Evolutionary conservation across 2,113 vertebrate genomes (phyloP).

Genomic region (Vombatus ursinus): DNA sequence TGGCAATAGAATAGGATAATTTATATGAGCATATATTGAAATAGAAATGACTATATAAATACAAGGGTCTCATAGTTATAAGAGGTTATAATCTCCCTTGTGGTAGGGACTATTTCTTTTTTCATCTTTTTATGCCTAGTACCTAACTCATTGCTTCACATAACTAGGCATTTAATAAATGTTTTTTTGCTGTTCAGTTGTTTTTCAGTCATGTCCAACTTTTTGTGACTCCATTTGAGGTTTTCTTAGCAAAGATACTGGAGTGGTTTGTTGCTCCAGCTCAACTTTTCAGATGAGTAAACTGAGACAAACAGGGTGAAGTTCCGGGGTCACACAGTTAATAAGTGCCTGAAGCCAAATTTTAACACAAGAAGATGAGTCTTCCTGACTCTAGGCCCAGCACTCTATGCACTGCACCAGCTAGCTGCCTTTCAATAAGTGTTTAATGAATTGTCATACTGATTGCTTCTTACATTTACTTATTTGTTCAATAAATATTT

Average conservation of each 20-base stretch:
- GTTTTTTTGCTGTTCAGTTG: background rate
- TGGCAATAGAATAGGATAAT: background rate
- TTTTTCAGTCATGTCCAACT: background rate
- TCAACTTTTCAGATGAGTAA: background rate
- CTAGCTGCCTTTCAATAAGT: background rate
- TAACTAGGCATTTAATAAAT: background rate
- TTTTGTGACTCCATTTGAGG: background rate
- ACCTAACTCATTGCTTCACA: background rate
- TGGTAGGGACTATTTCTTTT: background rate
- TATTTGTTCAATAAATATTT: background rate
- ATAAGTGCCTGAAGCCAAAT: background rate
- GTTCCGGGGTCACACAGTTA: background rate
- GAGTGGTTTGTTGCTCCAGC: background rate
- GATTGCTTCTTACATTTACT: background rate
- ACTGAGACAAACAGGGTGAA: background rate
- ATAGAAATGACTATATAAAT: background rate
- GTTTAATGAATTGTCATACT: background rate
- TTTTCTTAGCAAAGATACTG: background rate
- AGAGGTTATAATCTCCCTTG: background rate
- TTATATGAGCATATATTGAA: background rate
- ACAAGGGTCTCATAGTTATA: background rate
- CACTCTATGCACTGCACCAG: background rate
- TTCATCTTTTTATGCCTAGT: background rate
- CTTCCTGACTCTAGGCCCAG: background rate
- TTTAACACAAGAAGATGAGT: background rate